These are phyloP conservation scores for Drosophila algonquin DNA, from an alignment of 2,888 invertebrate genomes.

Conservation along the genomic window DNA sequence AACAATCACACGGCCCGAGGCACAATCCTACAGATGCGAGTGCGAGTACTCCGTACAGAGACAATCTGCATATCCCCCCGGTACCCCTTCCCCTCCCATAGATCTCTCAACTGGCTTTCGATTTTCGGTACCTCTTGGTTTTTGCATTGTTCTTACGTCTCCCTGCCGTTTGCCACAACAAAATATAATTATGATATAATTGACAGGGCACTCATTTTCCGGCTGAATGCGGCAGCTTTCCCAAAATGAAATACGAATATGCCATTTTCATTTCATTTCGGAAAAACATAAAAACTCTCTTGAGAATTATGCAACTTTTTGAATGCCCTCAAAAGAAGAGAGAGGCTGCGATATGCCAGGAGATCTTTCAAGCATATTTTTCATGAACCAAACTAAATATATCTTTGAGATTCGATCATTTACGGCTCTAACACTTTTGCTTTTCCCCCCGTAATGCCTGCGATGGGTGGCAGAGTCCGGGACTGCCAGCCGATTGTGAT, in stretches of 20 bases:
- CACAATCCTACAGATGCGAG: slow-evolving; percentile 46
- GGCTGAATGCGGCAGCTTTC: slow-evolving; percentile 62
- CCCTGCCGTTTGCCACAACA: slow-evolving; percentile 21
- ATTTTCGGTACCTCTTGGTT: slow-evolving; percentile 8
- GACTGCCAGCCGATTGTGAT: slow-evolving; percentile 69
- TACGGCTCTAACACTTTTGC: slow-evolving; percentile 33
- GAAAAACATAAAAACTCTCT: neutral
- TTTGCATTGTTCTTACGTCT: slow-evolving; percentile 64
- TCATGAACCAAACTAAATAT: neutral
- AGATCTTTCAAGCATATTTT: no score
- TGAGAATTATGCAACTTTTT: slow-evolving; percentile 49
- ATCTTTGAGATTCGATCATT: neutral
- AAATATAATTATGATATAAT: slow-evolving; percentile 60
- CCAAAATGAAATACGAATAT: slow-evolving; percentile 49
- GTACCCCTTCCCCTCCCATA: slow-evolving; percentile 22
- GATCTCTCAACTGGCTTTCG: slow-evolving; percentile 56
- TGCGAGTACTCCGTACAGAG: slow-evolving; percentile 13
- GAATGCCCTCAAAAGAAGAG: neutral
- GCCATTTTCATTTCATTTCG: slow-evolving; percentile 27
- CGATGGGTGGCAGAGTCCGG: slow-evolving; percentile 7
- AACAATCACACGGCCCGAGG: slow-evolving; percentile 55
- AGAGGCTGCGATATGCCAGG: neutral
- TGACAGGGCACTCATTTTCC: slow-evolving; percentile 72
- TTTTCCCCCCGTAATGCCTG: slow-evolving; percentile 15
- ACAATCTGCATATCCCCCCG: slow-evolving; percentile 68